Percentiles rank a stretch among this genome's conserved stretches.
These are phyloP conservation scores for Dasysyrphus albostriatus DNA, from an alignment of 2,888 invertebrate genomes.

Conservation along the genomic window DNA sequence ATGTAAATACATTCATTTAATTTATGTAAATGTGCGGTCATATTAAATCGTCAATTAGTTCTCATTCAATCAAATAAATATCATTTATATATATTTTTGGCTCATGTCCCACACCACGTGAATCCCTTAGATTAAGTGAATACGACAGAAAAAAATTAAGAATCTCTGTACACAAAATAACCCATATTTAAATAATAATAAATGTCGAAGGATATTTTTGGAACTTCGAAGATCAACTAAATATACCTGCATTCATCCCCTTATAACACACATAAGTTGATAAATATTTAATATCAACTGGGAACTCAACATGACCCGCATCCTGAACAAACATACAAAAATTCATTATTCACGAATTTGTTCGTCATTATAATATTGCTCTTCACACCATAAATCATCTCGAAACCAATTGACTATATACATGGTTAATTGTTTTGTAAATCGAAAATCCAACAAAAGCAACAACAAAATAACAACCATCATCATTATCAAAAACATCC, in stretches of 20 bases:
- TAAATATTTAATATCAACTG: background rate
- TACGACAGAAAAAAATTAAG: background rate
- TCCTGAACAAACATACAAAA: conserved; percentile 38
- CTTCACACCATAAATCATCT: conserved; percentile 71
- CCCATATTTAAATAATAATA: background rate
- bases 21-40: background rate
- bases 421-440: conserved; percentile 67
- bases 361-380: conserved; percentile 34
- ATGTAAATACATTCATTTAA: no score
- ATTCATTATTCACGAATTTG: conserved; percentile 39
- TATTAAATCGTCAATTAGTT: background rate
- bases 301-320: background rate
- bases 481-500: conserved; percentile 17
- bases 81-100: background rate
- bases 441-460: conserved; percentile 34
- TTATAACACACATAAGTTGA: background rate
- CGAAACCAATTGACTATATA: conserved; percentile 57
- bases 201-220: background rate
- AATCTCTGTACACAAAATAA: background rate
- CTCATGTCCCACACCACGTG: background rate
- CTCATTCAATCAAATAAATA: background rate
- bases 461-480: conserved; percentile 10
- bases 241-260: background rate
- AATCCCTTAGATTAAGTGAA: background rate
- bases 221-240: background rate